Evolutionary conservation across 2,888 invertebrate species (phyloP).

Genomic region (Eudasyphora cyanicolor): DNA sequence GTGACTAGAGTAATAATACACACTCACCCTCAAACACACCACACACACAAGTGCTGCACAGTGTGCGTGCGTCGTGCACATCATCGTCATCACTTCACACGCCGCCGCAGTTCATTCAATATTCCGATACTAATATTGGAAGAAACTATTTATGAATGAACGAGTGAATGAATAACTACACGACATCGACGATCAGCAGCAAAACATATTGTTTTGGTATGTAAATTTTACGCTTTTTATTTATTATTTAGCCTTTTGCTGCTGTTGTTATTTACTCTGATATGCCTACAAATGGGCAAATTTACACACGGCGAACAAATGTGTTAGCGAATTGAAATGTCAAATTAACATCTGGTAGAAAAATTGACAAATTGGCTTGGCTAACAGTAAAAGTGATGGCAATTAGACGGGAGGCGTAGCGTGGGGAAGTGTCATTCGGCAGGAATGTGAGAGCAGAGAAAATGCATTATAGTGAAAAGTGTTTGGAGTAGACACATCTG

Average conservation of each 20-base stretch:
- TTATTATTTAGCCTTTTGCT: neutral
- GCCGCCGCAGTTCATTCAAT: neutral
- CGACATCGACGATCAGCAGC: neutral
- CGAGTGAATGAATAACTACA: constrained; percentile 18
- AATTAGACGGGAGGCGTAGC: too few species aligned
- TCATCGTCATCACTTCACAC: neutral
- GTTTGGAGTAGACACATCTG: too few species aligned
- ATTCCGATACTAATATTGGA: too few species aligned
- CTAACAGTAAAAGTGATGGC: too few species aligned
- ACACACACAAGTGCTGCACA: neutral
- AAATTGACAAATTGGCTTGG: too few species aligned
- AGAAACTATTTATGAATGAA: constrained; percentile 35
- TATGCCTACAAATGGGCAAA: too few species aligned
- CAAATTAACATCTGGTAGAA: too few species aligned
- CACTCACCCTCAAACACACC: neutral
- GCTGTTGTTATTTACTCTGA: neutral
- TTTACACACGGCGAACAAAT: too few species aligned
- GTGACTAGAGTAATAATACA: neutral
- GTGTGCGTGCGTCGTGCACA: neutral
- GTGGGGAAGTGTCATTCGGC: too few species aligned
- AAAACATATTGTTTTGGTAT: constrained; percentile 37
- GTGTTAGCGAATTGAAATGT: too few species aligned
- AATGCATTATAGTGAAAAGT: too few species aligned
- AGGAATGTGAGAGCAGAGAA: too few species aligned
- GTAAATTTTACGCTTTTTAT: constrained; percentile 22